Evolutionary conservation across 1,140 invertebrate species (phyloP), one percentile per base, ranked within the genome.

Genomic region (Meteorus sp.): DNA sequence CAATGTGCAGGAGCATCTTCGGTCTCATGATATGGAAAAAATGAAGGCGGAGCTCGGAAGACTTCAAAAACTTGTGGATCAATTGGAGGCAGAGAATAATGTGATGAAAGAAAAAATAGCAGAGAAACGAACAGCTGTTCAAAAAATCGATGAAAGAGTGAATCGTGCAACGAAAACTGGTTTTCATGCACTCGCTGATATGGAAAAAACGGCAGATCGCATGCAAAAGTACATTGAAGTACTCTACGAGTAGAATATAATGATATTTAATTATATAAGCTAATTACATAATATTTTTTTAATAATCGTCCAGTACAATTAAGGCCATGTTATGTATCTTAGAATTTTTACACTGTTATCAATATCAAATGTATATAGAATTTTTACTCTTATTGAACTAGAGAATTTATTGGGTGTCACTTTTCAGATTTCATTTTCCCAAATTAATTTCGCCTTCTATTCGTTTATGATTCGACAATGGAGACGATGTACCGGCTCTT

Each of bases 1-100:
- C 9, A 45, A 76, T 50, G 66, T 76, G n/a, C 35, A 48, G 9
- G 19, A 58, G n/a, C 74, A 76, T 56, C 11, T 75, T 33, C 54
- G 67, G 56, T 71, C 69, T 5, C 9, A 68, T 23, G 73, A 75
- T 23, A 66, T 58, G 0, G 45, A 65, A 11, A 64, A 35, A 44
- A 74, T 76, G 0, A 54, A 52, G n/a, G 53, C 64, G 11, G 65
- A 68, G 41, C 66, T 17, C 15, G 64, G 68, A 13, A 33, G 48
- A 17, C 51, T 76, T 6, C 39, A 67, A 55, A 41, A 60, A 25
- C 50, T 50, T 35, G 60, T 73, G 15, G 51, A 25, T 2, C 51
- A 64, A 31, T 48, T 69, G 3, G 64, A 75, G 55, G 60, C 58
- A 15, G 72, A 71, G 33, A 76, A 76, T 51, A 19, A 50, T 44